These are phyloP conservation scores for Leptoteleia sp. DNA, from an alignment of 1,140 invertebrate genomes.

Conservation along the genomic window DNA sequence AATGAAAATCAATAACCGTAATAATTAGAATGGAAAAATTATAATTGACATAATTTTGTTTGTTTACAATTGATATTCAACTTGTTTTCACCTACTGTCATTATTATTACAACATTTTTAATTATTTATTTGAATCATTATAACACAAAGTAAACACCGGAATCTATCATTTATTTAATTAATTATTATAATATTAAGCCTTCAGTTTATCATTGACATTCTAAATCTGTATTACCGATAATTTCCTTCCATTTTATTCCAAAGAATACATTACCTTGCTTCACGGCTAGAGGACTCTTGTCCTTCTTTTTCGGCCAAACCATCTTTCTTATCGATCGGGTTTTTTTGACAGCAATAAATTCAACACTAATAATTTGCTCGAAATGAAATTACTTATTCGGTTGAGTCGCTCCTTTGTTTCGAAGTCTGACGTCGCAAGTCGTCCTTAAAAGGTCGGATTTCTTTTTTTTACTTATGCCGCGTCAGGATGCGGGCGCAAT, in stretches of 20 bases:
- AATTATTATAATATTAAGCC: no score
- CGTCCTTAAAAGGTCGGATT: slow-evolving; percentile 6
- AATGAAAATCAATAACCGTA: no score
- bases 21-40: no score
- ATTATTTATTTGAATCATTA: no score
- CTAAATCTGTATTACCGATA: slow-evolving; percentile 38
- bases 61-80: no score
- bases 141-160: no score
- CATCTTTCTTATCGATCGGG: slow-evolving; percentile 68
- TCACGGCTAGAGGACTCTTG: slow-evolving; percentile 64
- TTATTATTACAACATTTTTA: no score
- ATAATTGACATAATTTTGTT: no score
- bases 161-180: no score
- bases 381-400: background rate
- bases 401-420: background rate
- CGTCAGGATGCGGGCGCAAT: slow-evolving; percentile 25
- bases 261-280: slow-evolving; percentile 55
- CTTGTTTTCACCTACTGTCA: no score
- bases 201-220: no score
- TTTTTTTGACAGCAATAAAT: background rate
- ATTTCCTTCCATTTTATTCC: no score
- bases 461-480: slow-evolving; percentile 26
- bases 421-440: background rate
- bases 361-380: background rate
- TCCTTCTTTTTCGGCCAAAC: slow-evolving; percentile 70